Evolutionary conservation across 2,888 invertebrate species (phyloP), one percentile per base, ranked within the genome.

Genomic region (Carpatolechia fugitivella): DNA sequence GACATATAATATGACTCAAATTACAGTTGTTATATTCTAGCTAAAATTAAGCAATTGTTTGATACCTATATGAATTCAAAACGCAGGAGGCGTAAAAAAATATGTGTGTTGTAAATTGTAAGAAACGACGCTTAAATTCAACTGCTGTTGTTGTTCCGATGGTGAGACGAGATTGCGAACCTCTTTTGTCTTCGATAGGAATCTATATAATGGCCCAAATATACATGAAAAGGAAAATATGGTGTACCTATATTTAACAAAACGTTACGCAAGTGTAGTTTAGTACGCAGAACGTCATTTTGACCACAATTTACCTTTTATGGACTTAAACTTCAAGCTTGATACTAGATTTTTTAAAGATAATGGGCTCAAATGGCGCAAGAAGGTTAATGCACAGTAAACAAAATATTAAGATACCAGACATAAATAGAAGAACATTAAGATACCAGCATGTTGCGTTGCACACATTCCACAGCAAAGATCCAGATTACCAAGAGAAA

Each of bases 61-160:
- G n/a, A n/a, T n/a, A n/a, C n/a, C n/a, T n/a, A n/a, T n/a, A 31
- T n/a, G 33, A 20, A 46, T n/a, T n/a, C 16, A 36, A 35, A 18
- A 46, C 54, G 30, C 30, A 36, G 54, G 38, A 41, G 35, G 55
- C 18, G 55, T 55, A 50, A 55, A 55, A 55, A 49, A 18, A 50
- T 33, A 55, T 55, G 50, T 30, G 41, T 18, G 41, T 35, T 49
- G 44, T 55, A 44, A 55, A 55, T 55, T 50, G 11, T 30, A 40
- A 29, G 7, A 13, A 47, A n/a, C 11, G 24, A 11, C 29, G 47
- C n/a, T 33, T 18, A 49, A 35, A 49, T 33, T 18, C 48, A 49
- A 16, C 8, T 10, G 24, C 18, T 6, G n/a, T 47, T 47, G 30
- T 47, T 31, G 3, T 49, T 16, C 7, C 5, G 48, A 49, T 49